phyloP scores from a whole-genome alignment of 2,888 invertebrate species.

The Tortricodes alternella region DNA sequence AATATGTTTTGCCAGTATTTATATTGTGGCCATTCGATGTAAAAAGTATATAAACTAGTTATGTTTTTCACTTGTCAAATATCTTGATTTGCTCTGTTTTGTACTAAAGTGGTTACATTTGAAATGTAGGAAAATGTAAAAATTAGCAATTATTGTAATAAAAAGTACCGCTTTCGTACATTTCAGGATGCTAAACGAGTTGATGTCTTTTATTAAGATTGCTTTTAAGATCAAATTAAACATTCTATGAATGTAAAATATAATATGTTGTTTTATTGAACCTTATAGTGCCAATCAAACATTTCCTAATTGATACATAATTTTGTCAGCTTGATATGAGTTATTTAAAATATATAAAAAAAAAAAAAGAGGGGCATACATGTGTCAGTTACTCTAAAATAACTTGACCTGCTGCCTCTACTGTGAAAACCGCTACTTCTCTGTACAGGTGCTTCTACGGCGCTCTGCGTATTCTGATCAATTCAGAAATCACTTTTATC shows the following conservation, averaged over 20 bases:
- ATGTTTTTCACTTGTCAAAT: slow-evolving; percentile 22
- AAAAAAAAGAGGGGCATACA: too few species aligned
- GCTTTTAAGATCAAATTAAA: slow-evolving; percentile 67
- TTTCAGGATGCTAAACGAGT: slow-evolving; percentile 37
- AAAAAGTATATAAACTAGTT: slow-evolving; percentile 35
- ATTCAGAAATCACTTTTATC: too few species aligned
- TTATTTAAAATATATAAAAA: too few species aligned
- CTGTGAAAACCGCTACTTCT: too few species aligned
- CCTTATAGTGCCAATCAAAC: too few species aligned
- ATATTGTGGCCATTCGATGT: slow-evolving; percentile 70
- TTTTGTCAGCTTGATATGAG: too few species aligned
- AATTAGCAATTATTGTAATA: slow-evolving; percentile 12
- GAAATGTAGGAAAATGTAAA: slow-evolving; percentile 20
- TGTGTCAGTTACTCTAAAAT: too few species aligned
- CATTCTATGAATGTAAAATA: slow-evolving; percentile 75
- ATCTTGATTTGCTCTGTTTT: slow-evolving; percentile 11
- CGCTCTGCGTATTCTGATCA: too few species aligned
- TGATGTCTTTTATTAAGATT: slow-evolving; percentile 64
- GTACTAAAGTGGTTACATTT: slow-evolving; percentile 21
- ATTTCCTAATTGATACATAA: too few species aligned
- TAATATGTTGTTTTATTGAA: slow-evolving; percentile 51
- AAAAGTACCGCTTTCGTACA: slow-evolving; percentile 30
- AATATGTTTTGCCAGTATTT: slow-evolving; percentile 53
- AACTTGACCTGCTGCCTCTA: too few species aligned
- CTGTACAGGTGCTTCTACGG: too few species aligned